Evolutionary conservation across 2,113 vertebrate species (phyloP).

Genomic region (Pedetes capensis): DNA sequence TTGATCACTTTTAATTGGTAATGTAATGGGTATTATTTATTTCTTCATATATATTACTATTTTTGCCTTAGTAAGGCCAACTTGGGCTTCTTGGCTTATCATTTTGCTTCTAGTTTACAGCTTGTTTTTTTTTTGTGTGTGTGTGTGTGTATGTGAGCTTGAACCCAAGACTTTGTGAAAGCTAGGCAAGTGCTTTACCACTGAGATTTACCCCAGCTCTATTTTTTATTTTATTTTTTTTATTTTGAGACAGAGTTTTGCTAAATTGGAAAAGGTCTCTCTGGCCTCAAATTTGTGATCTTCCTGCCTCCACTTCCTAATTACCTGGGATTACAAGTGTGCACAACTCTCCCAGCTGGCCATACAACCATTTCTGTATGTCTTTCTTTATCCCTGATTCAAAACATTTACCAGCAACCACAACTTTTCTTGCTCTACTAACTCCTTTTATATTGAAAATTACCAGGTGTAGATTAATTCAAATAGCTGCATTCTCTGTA

Average conservation of each 20-base stretch:
- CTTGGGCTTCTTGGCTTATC: background rate
- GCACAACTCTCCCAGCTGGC: no score
- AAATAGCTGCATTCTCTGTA: background rate
- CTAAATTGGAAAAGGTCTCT: no score
- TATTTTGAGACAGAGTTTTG: no score
- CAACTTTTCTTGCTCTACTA: background rate
- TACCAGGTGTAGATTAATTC: background rate
- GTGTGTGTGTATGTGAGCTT: no score
- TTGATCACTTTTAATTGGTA: background rate
- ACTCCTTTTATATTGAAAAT: background rate
- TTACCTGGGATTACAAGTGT: no score
- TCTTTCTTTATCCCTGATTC: background rate
- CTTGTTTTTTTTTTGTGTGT: no score
- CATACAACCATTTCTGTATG: background rate
- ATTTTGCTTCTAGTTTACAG: background rate
- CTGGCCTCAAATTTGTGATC: no score
- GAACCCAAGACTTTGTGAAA: no score
- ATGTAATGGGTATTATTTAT: background rate
- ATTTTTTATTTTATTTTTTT: no score
- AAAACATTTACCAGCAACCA: background rate
- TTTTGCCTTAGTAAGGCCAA: background rate
- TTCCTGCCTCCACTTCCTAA: no score
- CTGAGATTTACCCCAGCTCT: no score
- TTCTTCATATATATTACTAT: background rate
- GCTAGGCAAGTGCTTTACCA: no score